A percentile compares a stretch with the other conserved stretches of the same genome.
phyloP scores from a whole-genome alignment of 1,140 invertebrate genomes.

The Potamilus streckersoni region DNA sequence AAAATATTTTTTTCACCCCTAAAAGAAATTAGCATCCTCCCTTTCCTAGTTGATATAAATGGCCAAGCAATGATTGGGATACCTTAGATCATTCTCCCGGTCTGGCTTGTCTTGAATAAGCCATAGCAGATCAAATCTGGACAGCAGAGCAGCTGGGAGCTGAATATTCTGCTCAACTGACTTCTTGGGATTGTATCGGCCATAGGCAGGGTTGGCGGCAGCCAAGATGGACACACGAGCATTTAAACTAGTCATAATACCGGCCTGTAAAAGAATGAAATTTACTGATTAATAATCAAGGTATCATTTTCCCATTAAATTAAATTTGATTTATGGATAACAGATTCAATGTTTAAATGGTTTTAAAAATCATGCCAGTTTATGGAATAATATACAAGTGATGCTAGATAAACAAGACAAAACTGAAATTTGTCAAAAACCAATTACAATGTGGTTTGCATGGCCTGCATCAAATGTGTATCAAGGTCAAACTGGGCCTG shows the following conservation, averaged over 20 bases:
- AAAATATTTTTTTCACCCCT: too few species aligned
- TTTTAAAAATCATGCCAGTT: too few species aligned
- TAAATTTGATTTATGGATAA: background rate
- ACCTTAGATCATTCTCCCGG: slow-evolving; percentile 90
- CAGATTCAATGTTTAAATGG: too few species aligned
- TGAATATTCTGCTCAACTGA: slow-evolving; percentile 98
- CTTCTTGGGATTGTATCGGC: slow-evolving; percentile 93
- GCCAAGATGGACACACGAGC: slow-evolving; percentile 97
- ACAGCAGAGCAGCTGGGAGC: slow-evolving; percentile 96
- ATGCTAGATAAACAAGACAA: too few species aligned
- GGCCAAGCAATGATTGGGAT: slow-evolving; percentile 15
- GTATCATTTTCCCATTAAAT: background rate
- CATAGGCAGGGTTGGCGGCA: slow-evolving; percentile 98
- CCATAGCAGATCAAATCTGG: slow-evolving; percentile 98
- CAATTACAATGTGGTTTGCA: too few species aligned
- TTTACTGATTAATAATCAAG: background rate
- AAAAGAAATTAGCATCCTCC: too few species aligned
- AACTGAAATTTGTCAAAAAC: too few species aligned
- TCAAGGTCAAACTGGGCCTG: too few species aligned
- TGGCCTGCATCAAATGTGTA: too few species aligned
- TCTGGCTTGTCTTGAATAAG: slow-evolving; percentile 96
- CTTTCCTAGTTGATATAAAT: too few species aligned
- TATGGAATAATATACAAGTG: too few species aligned
- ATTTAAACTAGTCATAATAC: slow-evolving; percentile 98
- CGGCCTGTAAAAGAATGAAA: slow-evolving; percentile 76